Evolutionary conservation across 2,113 vertebrate genomes (phyloP).

Genomic region (Anolis carolinensis): DNA sequence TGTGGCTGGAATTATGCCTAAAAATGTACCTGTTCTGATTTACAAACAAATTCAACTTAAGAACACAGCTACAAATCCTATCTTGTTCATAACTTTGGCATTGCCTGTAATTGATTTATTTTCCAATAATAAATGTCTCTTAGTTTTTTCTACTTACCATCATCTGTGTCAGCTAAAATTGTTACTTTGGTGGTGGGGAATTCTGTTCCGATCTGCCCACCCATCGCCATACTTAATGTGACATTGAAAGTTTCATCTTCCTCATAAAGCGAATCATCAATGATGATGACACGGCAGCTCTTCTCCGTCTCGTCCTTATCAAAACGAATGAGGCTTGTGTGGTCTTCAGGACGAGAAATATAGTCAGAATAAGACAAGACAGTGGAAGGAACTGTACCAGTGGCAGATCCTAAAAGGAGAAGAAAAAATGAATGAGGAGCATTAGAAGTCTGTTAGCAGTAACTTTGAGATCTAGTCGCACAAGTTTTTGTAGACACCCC

Average conservation of each 20-base stretch:
- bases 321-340: constrained; percentile 83
- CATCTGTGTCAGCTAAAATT: constrained; percentile 82
- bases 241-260: constrained; percentile 86
- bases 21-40: too few relatives aligned
- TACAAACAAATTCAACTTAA: too few relatives aligned
- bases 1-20: too few relatives aligned
- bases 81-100: too few relatives aligned
- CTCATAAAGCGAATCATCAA: constrained; percentile 87
- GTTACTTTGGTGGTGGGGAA: constrained; percentile 79
- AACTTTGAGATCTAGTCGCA: neutral
- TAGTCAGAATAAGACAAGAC: constrained; percentile 85
- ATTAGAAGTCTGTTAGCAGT: neutral
- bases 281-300: constrained; percentile 81
- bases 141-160: constrained; percentile 77
- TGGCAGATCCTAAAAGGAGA: constrained; percentile 76
- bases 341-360: constrained; percentile 84
- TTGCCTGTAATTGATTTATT: too few relatives aligned
- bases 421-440: neutral
- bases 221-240: constrained; percentile 83
- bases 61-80: too few relatives aligned
- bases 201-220: constrained; percentile 77
- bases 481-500: neutral
- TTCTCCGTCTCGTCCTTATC: constrained; percentile 83
- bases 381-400: constrained; percentile 78
- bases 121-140: neutral